phyloP scores from a whole-genome alignment of 2,888 invertebrate species.

The Tanypteryx hageni region DNA sequence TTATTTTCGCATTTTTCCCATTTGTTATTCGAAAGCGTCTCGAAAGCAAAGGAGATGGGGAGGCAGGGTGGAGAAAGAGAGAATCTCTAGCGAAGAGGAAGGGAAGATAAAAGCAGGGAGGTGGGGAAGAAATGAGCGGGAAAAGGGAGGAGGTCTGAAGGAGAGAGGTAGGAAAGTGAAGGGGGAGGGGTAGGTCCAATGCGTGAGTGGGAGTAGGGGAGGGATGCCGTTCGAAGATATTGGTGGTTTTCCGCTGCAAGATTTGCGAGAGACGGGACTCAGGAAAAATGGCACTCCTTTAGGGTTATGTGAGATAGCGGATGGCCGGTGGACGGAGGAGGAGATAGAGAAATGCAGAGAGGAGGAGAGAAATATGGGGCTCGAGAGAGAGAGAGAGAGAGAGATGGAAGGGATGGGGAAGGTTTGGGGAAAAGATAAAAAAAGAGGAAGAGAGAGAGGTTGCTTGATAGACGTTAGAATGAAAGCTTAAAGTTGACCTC shows the following conservation, averaged over 20 bases:
- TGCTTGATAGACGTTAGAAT: slow-evolving; percentile 3
- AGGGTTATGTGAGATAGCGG: neutral
- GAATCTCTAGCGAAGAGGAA: too few relatives aligned
- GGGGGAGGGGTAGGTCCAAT: neutral
- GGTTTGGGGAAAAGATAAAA: neutral
- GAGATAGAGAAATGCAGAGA: neutral
- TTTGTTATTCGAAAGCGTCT: neutral
- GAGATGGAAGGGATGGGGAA: neutral
- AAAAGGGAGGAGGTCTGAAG: too few relatives aligned
- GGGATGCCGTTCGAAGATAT: neutral
- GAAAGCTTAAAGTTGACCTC: neutral
- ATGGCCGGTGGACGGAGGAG: neutral
- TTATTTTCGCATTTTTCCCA: slow-evolving; percentile 21
- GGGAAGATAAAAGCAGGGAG: too few relatives aligned
- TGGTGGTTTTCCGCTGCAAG: slow-evolving; percentile 16
- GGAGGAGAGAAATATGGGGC: neutral
- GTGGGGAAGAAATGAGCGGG: too few relatives aligned
- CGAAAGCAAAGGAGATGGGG: neutral
- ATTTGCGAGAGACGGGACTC: neutral
- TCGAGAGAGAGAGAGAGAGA: neutral
- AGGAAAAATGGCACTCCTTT: slow-evolving; percentile 19
- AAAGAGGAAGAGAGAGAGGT: neutral
- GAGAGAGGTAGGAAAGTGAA: too few relatives aligned
- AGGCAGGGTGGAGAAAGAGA: neutral
- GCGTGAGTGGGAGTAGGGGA: neutral